These are phyloP conservation scores for Hololepta plana DNA, from an alignment of 2,888 invertebrate genomes.

Conservation along the genomic window DNA sequence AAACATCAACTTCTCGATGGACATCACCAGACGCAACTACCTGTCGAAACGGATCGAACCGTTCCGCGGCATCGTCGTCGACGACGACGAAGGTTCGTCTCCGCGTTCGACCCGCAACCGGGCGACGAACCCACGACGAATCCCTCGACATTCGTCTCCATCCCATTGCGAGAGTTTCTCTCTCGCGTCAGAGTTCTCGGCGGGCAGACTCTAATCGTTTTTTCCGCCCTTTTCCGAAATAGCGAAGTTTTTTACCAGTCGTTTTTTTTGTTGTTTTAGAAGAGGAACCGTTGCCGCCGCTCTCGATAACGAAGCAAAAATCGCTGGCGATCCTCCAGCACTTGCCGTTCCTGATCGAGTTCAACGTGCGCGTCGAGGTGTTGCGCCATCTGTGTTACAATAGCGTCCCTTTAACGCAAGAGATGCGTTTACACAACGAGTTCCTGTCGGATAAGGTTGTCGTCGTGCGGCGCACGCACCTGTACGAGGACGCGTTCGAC, in stretches of 20 bases:
- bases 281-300: constrained; percentile 66
- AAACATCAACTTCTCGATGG: constrained; percentile 24
- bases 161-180: too few species aligned
- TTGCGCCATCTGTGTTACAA: constrained; percentile 47
- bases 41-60: constrained; percentile 21
- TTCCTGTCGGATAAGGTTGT: constrained; percentile 29
- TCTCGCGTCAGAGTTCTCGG: too few species aligned
- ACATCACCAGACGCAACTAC: constrained; percentile 24
- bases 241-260: too few species aligned
- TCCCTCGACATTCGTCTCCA: too few species aligned
- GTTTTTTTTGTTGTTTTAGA: constrained; percentile 16
- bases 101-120: too few species aligned
- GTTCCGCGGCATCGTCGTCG: constrained; percentile 20
- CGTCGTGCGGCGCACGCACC: constrained; percentile 67
- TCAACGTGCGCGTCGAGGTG: constrained; percentile 74
- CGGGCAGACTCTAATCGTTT: too few species aligned
- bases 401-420: constrained; percentile 22
- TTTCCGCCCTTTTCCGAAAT: too few species aligned
- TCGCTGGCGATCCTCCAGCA: constrained; percentile 77
- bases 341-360: constrained; percentile 88
- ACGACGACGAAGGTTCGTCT: too few species aligned
- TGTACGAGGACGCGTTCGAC: constrained; percentile 98
- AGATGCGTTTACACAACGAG: constrained; percentile 21
- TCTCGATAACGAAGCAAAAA: constrained; percentile 74
- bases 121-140: too few species aligned